Evolutionary conservation across 2,888 invertebrate genomes (phyloP), one percentile per base, ranked within the genome.

Genomic region (Tupiocoris notatus): DNA sequence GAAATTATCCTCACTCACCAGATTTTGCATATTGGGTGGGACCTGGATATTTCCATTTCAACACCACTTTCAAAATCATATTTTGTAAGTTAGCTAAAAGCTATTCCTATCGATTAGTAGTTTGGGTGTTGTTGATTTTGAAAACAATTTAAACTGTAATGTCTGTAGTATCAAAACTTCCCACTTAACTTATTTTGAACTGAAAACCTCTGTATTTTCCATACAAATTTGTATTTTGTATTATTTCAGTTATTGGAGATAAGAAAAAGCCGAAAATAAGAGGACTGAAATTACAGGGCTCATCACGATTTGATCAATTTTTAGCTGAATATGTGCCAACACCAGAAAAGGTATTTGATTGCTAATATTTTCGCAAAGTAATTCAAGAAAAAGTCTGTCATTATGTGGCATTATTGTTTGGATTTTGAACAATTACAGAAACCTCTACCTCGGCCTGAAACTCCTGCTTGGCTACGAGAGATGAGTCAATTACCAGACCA

Each of bases 401-500:
- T 54, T 16, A 9, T 9, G 54, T 54, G 54, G 16, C 54, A 7
- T n/a, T n/a, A n/a, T n/a, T n/a, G n/a, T n/a, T n/a, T 7, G 54
- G 9, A 54, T 54, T 7, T 54, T 54, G 54, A 39, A 0, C 20
- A 65, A 54, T 9, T 0, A 20, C 22, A 67, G 1, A 57, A 57
- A 1, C n/a, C 23, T 56, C 22, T 12, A 20, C 17, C 23, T 17
- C 23, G 17, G 1, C 70, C 58, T 24, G 22, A 75, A 21, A 66
- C 75, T 21, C 75, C 75, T n/a, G 21, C 22, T 17, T 75, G 75
- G 75, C 54, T 75, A n/a, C 58, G 66, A 59, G 75, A 75, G 21
- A 65, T 75, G 57, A 66, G 59, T n/a, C 65, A 66, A 17, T 24
- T 57, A 6, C 75, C 75, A 1, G 75, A 75, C 59, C 65, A 65